Evolutionary conservation across 2,888 invertebrate species (phyloP).

Genomic region (Amblyteles armatorius): DNA sequence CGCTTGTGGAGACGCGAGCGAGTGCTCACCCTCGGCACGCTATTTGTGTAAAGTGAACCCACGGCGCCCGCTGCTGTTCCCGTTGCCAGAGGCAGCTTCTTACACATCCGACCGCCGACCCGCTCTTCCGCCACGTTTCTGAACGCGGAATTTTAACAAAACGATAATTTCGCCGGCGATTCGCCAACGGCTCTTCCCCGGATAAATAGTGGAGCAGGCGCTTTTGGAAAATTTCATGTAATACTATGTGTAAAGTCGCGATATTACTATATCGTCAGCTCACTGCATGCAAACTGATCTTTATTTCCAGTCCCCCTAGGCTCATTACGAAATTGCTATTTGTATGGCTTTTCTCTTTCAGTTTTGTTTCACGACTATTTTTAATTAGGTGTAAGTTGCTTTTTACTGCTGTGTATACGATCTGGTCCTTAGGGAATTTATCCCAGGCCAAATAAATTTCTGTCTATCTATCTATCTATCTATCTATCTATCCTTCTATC

Average conservation of each 20-base stretch:
- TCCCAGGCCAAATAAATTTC: no score
- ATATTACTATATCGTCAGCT: no score
- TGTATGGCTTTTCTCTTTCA: no score
- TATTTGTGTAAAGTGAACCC: slow-evolving; percentile 59
- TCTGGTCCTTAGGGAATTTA: background rate
- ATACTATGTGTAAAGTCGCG: slow-evolving; percentile 12
- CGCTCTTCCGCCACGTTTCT: background rate
- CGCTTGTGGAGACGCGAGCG: slow-evolving; percentile 53
- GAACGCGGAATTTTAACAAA: slow-evolving; percentile 20
- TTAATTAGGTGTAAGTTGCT: no score
- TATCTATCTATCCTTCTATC: slow-evolving; percentile 40
- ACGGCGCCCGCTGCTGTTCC: slow-evolving; percentile 19
- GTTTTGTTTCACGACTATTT: background rate
- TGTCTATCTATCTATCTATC: slow-evolving; percentile 11
- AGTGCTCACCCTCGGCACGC: slow-evolving; percentile 60
- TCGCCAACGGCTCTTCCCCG: background rate
- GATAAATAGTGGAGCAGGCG: slow-evolving; percentile 26
- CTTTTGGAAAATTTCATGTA: background rate
- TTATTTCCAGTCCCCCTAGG: no score
- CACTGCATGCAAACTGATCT: no score
- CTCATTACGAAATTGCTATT: background rate
- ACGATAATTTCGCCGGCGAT: slow-evolving; percentile 25
- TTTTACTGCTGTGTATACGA: no score
- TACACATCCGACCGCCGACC: slow-evolving; percentile 1
- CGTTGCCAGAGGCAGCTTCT: slow-evolving; percentile 39